Evolutionary conservation across 2,113 vertebrate genomes (phyloP).

Genomic region (Poicephalus gulielmi): DNA sequence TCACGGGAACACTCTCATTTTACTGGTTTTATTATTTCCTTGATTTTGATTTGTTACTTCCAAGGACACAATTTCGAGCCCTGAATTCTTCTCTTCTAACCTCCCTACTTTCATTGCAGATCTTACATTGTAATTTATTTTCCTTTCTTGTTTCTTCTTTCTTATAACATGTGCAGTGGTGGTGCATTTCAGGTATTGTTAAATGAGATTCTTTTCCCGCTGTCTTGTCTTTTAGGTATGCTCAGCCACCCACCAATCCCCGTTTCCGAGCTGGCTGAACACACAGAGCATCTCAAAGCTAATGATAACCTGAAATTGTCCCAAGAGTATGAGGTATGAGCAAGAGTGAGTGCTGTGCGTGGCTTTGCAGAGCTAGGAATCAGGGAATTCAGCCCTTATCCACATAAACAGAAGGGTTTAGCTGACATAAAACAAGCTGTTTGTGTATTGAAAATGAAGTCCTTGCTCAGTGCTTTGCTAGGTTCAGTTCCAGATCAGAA

Average conservation of each 20-base stretch:
- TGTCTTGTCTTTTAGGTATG: conserved; percentile 84
- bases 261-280: conserved; percentile 92
- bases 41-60: conserved; percentile 44
- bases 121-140: conserved; percentile 70
- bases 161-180: neutral
- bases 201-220: conserved; percentile 36
- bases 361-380: neutral
- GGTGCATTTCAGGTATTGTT: conserved; percentile 26
- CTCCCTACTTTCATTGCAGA: conserved; percentile 70
- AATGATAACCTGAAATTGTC: conserved; percentile 98
- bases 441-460: neutral
- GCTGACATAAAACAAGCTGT: neutral
- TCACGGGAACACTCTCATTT: conserved; percentile 46
- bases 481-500: neutral
- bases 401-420: neutral
- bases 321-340: conserved; percentile 95
- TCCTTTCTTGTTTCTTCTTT: conserved; percentile 48
- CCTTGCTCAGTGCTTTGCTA: neutral
- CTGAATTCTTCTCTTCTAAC: conserved; percentile 73
- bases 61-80: conserved; percentile 78
- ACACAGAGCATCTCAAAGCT: conserved; percentile 95
- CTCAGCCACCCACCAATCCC: conserved; percentile 97
- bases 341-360: neutral
- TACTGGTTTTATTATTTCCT: conserved; percentile 10
- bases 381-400: neutral